Evolutionary conservation across 2,888 invertebrate species (phyloP).

Genomic region (Scrobipalpa atriplicella): DNA sequence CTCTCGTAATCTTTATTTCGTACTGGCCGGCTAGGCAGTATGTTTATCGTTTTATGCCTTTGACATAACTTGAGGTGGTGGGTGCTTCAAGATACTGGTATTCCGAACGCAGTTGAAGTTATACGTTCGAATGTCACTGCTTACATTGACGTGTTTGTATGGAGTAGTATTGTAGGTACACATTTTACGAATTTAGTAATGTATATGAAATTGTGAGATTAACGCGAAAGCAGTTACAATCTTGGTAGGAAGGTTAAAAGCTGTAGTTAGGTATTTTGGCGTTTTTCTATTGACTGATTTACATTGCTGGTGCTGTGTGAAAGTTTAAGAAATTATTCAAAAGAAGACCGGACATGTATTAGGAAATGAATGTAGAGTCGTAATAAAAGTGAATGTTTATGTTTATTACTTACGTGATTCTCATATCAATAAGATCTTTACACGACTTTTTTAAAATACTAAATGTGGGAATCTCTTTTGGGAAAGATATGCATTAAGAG

Average conservation of each 20-base stretch:
- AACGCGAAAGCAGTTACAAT: not conserved
- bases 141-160: constrained; percentile 7
- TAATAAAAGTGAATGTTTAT: constrained; percentile 18
- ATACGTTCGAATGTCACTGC: not conserved
- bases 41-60: constrained; percentile 58
- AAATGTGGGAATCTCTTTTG: constrained; percentile 18
- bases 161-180: not conserved
- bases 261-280: not conserved
- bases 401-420: constrained; percentile 3
- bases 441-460: constrained; percentile 11
- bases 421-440: constrained; percentile 8
- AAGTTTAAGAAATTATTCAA: not conserved
- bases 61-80: constrained; percentile 46
- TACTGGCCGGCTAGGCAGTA: constrained; percentile 53
- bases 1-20: constrained; percentile 41
- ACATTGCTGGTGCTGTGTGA: not conserved
- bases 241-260: constrained; percentile 5
- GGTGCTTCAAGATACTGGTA: constrained; percentile 32
- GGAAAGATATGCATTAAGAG: not conserved
- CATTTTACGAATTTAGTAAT: not conserved
- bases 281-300: not conserved
- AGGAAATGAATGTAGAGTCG: not conserved
- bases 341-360: not conserved
- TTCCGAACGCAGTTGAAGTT: not conserved
- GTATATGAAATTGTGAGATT: not conserved